phyloP scores from a whole-genome alignment of 2,113 vertebrate species.

The Melospiza melodia region DNA sequence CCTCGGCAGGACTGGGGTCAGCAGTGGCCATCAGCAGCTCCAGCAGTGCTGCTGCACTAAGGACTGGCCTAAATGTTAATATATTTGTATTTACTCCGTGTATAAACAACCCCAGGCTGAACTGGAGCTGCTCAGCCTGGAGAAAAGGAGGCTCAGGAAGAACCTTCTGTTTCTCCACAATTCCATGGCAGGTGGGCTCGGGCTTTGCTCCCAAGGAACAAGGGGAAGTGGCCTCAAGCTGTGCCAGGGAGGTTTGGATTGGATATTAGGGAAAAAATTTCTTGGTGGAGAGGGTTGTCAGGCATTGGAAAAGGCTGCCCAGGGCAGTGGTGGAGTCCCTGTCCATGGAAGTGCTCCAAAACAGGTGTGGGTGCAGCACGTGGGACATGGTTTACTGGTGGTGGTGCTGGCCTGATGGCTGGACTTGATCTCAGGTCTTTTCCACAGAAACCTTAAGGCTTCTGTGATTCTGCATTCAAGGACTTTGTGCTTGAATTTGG shows the following conservation, averaged over 20 bases:
- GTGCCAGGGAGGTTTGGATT: background rate
- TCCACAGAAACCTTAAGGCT: background rate
- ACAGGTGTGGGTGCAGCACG: background rate
- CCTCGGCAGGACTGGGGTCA: background rate
- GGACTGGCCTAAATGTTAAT: background rate
- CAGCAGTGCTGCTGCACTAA: background rate
- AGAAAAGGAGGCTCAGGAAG: background rate
- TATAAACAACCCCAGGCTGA: background rate
- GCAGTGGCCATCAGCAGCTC: background rate
- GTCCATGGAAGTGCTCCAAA: background rate
- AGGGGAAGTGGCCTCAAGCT: background rate
- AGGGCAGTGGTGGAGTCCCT: background rate
- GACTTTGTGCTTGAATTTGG: background rate
- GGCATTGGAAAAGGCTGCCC: background rate
- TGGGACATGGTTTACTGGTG: background rate
- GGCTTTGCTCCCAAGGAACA: background rate
- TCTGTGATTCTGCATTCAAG: background rate
- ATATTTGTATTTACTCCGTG: background rate
- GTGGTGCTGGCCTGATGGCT: background rate
- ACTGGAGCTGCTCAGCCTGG: background rate
- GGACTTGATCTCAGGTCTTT: background rate
- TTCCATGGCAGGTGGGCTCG: background rate
- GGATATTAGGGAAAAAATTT: background rate
- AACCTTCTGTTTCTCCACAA: background rate
- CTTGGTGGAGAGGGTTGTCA: background rate